A percentile compares a stretch with the other conserved stretches of the same genome.
Conservation (phyloP, 2,113 vertebrate species). For the Sakesphorus luctuosus region DNA sequence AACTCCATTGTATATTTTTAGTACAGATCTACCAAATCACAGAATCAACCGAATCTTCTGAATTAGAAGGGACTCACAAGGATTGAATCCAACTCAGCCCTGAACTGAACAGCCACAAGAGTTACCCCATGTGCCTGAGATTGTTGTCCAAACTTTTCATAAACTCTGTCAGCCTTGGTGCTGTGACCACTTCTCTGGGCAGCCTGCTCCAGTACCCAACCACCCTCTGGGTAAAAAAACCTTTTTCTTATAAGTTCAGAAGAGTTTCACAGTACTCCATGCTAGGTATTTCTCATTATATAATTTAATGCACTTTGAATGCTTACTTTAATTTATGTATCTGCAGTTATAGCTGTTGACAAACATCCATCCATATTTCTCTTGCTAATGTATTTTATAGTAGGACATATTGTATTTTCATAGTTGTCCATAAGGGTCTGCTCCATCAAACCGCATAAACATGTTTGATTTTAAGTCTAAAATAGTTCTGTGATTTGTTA, state of each 20-base stretch:
- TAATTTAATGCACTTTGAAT: not conserved
- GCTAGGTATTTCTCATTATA: not conserved
- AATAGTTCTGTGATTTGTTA: not conserved
- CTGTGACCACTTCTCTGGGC: not conserved
- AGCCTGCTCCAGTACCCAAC: not conserved
- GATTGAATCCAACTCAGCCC: not conserved
- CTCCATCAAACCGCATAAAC: not conserved
- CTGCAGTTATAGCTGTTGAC: not conserved
- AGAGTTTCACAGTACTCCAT: not conserved
- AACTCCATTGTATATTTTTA: not conserved
- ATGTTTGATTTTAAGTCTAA: not conserved
- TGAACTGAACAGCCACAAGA: not conserved
- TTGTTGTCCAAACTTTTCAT: not conserved
- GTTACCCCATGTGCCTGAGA: not conserved
- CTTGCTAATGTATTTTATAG: not conserved
- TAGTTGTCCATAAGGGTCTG: rapidly evolving
- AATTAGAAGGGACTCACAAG: not conserved
- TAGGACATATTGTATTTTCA: not conserved
- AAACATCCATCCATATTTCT: not conserved
- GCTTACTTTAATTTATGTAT: not conserved
- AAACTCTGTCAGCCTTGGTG: not conserved
- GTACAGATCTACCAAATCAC: not conserved
- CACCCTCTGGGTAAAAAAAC: not conserved
- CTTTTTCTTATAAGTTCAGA: not conserved
- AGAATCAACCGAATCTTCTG: not conserved